These are phyloP conservation scores for Sciurus vulgaris DNA, from an alignment of 2,797 vertebrate genomes.

Conservation along the genomic window DNA sequence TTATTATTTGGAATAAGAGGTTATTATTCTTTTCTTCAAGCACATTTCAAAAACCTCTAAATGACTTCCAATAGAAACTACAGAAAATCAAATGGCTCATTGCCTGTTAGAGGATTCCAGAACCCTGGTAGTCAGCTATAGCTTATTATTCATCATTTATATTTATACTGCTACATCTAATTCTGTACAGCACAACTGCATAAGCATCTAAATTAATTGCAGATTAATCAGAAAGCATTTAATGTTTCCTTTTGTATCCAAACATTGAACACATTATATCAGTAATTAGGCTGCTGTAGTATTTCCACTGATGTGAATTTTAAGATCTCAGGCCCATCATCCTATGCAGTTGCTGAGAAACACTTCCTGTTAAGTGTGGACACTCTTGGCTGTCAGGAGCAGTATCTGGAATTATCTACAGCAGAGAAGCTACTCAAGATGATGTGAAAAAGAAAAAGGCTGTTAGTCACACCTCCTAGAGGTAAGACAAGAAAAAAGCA, in stretches of 20 bases:
- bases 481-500: neutral
- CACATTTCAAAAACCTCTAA: neutral
- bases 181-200: slow-evolving; percentile 16
- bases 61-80: slow-evolving; percentile 24
- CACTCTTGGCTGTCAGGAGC: neutral
- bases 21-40: slow-evolving; percentile 16
- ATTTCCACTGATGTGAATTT: slow-evolving; percentile 11
- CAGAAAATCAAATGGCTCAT: slow-evolving; percentile 10
- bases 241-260: slow-evolving; percentile 48
- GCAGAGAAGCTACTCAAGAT: neutral
- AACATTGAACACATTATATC: slow-evolving; percentile 42
- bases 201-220: slow-evolving; percentile 55
- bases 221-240: slow-evolving; percentile 54
- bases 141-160: slow-evolving; percentile 48
- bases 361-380: neutral
- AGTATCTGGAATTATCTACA: neutral
- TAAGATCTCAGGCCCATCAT: neutral
- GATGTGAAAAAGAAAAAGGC: neutral
- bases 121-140: neutral
- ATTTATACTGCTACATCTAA: slow-evolving; percentile 22
- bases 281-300: neutral
- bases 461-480: neutral
- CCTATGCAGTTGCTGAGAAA: neutral
- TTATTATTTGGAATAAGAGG: slow-evolving; percentile 45
- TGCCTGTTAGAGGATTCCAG: slow-evolving; percentile 50